phyloP scores from a whole-genome alignment of 1,140 invertebrate species.

The Solenopsis fugax region DNA sequence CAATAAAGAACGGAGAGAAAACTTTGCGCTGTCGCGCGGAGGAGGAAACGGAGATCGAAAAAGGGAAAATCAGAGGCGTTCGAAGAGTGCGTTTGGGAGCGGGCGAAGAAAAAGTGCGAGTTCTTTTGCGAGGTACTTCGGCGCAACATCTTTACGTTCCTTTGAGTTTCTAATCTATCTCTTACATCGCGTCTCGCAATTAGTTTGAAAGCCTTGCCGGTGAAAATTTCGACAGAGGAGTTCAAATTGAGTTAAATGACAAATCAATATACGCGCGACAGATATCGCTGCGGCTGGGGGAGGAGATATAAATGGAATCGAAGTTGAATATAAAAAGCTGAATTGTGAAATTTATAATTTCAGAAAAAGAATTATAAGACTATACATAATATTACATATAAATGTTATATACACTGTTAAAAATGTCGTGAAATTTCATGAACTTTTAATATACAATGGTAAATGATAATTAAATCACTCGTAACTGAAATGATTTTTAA shows the following conservation, averaged over 20 bases:
- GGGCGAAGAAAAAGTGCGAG: conserved; percentile 17
- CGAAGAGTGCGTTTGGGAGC: conserved; percentile 27
- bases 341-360: background rate
- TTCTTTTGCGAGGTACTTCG: conserved; percentile 29
- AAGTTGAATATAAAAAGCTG: background rate
- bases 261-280: conserved; percentile 35
- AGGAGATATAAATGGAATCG: background rate
- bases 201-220: conserved; percentile 76
- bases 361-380: background rate
- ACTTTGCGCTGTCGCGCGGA: conserved; percentile 29
- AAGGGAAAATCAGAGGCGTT: conserved; percentile 37
- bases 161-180: conserved; percentile 76
- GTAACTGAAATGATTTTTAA: no score
- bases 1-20: conserved; percentile 53
- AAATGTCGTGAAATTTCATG: no score
- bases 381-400: background rate
- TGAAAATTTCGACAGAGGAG: conserved; percentile 58
- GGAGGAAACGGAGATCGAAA: background rate
- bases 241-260: conserved; percentile 62
- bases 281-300: background rate
- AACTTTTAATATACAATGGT: no score
- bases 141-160: conserved; percentile 64
- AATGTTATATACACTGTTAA: no score
- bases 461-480: no score
- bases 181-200: conserved; percentile 73